A percentile compares a stretch with the other conserved stretches of the same genome.
phyloP scores from a whole-genome alignment of 2,888 invertebrate species.

The Unio delphinus region DNA sequence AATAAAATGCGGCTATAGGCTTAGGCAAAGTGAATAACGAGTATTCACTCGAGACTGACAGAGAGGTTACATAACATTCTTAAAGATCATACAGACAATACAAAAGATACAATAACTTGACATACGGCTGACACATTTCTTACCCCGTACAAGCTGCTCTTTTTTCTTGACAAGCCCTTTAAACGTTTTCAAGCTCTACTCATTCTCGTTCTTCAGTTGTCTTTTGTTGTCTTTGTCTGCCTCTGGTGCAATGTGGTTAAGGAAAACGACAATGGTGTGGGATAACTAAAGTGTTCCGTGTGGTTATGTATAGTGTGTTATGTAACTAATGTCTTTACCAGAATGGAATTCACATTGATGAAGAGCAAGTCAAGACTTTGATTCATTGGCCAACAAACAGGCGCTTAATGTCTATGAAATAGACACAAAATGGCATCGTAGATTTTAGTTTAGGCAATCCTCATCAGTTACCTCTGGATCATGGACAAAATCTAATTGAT shows the following conservation, averaged over 20 bases:
- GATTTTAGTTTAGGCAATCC: too few relatives aligned
- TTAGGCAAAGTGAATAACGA: too few relatives aligned
- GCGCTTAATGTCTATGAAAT: too few relatives aligned
- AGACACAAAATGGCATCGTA: too few relatives aligned
- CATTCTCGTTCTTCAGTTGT: slow-evolving; percentile 82
- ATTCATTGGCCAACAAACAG: too few relatives aligned
- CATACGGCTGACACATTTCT: not conserved
- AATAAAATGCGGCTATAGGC: too few relatives aligned
- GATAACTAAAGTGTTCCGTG: not conserved
- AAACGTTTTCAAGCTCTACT: slow-evolving; percentile 83
- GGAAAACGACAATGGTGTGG: slow-evolving; percentile 3
- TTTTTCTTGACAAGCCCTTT: slow-evolving; percentile 90
- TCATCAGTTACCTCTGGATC: too few relatives aligned
- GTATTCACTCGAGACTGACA: too few relatives aligned
- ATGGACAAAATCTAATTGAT: too few relatives aligned
- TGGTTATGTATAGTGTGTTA: slow-evolving; percentile 23
- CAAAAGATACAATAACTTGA: too few relatives aligned
- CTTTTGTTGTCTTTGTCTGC: slow-evolving; percentile 64
- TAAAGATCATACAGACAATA: not conserved
- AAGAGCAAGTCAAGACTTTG: too few relatives aligned
- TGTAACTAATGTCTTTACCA: not conserved
- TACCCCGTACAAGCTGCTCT: slow-evolving; percentile 87
- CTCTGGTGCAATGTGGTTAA: slow-evolving; percentile 56
- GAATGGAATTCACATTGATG: too few relatives aligned
- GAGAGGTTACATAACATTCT: not conserved